phyloP scores from a whole-genome alignment of 2,113 vertebrate genomes.

The Phylloscopus whistleri region DNA sequence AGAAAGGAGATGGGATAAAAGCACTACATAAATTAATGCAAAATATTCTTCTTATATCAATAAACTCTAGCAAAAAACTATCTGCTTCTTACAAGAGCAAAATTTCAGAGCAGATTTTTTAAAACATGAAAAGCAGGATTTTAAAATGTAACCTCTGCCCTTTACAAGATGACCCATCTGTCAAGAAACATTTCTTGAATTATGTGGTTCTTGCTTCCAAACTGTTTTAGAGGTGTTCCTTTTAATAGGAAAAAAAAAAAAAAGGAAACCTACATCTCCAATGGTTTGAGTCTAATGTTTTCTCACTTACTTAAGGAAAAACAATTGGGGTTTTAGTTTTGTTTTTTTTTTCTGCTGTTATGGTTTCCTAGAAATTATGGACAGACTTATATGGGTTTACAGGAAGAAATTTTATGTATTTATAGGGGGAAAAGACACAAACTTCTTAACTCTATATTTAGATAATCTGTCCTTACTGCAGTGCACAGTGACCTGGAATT shows the following conservation, averaged over 20 bases:
- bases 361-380: not conserved
- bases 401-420: not conserved
- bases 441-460: not conserved
- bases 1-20: not conserved
- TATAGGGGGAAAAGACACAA: not conserved
- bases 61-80: not conserved
- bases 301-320: not conserved
- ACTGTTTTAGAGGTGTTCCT: not conserved
- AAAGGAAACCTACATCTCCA: not conserved
- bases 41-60: not conserved
- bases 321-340: not conserved
- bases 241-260: not conserved
- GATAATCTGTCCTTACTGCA: not conserved
- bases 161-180: not conserved
- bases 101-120: not conserved
- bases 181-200: not conserved
- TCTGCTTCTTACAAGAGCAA: not conserved
- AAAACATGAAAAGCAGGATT: not conserved
- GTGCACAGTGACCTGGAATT: not conserved
- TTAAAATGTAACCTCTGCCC: not conserved
- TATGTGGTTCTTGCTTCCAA: not conserved
- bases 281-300: not conserved
- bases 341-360: not conserved
- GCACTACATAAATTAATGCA: not conserved
- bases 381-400: not conserved